Evolutionary conservation across 2,888 invertebrate species (phyloP).

Genomic region (Ornithoptera alexandrae): DNA sequence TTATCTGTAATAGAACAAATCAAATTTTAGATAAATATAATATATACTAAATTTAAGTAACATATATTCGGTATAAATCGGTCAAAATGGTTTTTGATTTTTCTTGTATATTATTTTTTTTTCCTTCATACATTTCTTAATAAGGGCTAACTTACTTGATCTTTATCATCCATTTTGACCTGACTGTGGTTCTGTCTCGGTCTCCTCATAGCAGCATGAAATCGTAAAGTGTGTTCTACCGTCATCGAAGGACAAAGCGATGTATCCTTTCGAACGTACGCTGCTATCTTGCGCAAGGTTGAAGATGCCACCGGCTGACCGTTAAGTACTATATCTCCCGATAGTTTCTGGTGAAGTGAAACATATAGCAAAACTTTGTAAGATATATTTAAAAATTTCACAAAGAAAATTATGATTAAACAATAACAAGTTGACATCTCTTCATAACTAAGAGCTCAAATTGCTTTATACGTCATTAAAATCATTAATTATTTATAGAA

Average conservation of each 20-base stretch:
- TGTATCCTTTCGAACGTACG: constrained; percentile 87
- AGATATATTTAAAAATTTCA: background rate
- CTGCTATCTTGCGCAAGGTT: constrained; percentile 85
- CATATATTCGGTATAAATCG: too few species aligned
- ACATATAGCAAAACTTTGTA: background rate
- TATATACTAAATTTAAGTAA: too few species aligned
- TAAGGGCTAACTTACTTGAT: constrained; percentile 77
- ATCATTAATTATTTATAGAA: too few species aligned
- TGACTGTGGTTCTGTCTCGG: constrained; percentile 81
- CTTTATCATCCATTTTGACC: constrained; percentile 86
- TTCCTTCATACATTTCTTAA: too few species aligned
- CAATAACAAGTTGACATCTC: too few species aligned
- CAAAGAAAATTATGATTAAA: too few species aligned
- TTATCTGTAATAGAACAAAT: constrained; percentile 82
- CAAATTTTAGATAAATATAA: background rate
- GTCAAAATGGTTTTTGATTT: too few species aligned
- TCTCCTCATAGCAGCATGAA: constrained; percentile 87
- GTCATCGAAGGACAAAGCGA: constrained; percentile 92
- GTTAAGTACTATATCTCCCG: constrained; percentile 92
- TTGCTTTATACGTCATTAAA: too few species aligned
- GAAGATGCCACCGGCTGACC: constrained; percentile 88
- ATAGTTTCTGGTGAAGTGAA: constrained; percentile 64
- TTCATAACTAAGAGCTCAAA: too few species aligned
- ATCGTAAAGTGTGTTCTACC: constrained; percentile 92
- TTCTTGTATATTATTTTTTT: too few species aligned